Percentiles rank a stretch among this genome's conserved stretches.
These are phyloP conservation scores for Prionchulus punctatus DNA, from an alignment of 2,888 invertebrate genomes.

Conservation along the genomic window DNA sequence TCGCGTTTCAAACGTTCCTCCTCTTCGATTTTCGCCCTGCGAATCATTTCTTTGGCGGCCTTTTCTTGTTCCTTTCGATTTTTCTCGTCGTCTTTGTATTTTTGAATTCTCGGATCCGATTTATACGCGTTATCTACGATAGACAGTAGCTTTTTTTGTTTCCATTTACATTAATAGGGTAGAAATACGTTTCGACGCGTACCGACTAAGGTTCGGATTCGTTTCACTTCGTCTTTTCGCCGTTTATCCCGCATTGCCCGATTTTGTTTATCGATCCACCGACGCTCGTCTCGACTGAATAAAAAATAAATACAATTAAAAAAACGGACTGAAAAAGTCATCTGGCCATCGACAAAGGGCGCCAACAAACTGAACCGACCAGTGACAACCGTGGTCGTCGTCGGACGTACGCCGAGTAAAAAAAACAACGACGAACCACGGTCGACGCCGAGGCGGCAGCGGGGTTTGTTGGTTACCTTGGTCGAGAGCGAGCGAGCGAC, in stretches of 20 bases:
- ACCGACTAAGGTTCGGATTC: conserved; percentile 67
- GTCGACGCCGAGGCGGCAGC: no score
- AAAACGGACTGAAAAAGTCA: not conserved
- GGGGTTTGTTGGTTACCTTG: no score
- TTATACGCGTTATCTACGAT: conserved; percentile 65
- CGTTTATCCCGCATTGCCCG: conserved; percentile 73
- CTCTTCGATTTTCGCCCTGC: conserved; percentile 58
- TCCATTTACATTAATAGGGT: not conserved
- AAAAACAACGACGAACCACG: no score
- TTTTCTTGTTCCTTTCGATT: conserved; percentile 73
- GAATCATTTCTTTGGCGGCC: conserved; percentile 51
- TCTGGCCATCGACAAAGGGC: not conserved
- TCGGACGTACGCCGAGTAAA: no score
- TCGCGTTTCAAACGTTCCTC: conserved; percentile 43
- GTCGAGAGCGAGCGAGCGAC: no score
- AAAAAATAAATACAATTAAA: conserved; percentile 1
- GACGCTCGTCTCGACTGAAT: conserved; percentile 63
- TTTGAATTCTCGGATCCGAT: conserved; percentile 76
- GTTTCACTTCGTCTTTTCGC: conserved; percentile 88
- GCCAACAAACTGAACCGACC: no score
- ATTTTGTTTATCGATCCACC: conserved; percentile 97
- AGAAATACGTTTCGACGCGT: conserved; percentile 13
- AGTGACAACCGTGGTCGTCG: no score
- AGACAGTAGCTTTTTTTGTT: not conserved
- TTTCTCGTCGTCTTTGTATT: conserved; percentile 82